Evolutionary conservation across 1,140 invertebrate species (phyloP), one percentile per base, ranked within the genome.

Genomic region (Heterodera schachtii): DNA sequence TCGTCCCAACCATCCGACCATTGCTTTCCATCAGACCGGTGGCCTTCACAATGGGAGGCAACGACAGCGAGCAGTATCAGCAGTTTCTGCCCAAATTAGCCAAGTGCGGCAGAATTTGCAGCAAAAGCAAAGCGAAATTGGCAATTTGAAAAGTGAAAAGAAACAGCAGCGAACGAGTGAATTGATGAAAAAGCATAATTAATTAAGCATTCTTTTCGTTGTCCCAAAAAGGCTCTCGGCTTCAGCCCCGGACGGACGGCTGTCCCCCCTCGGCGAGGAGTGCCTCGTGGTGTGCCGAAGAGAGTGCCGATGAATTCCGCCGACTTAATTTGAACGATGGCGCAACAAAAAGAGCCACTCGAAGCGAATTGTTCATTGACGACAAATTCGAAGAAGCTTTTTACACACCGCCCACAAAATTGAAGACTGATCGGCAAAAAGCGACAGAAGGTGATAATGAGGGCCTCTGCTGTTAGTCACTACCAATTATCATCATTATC

Each of bases 231-330:
- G 16, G 44, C 71, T 7, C 41, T 66, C 41, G 80, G 44, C 47
- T 67, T 47, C 78, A 79, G 44, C 43, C 41, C 19, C n/a, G 46
- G n/a, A 67, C 31, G 16, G 74, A 47, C n/a, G 64, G 49, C 49
- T 52, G 49, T 52, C 11, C 52, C 49, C 41, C 44, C n/a, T 77
- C 60, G 47, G 64, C 57, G 16, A 43, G 81, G 5, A 82, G 79
- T 43, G 81, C 81, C 44, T 82, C 81, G 19, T 82, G 81, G 81
- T 82, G 81, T 66, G 69, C 81, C 31, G 81, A 82, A 73, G 77
- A 70, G 21, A 78, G 9, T 46, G 77, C 21, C 13, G 77, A 78
- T 41, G 64, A 78, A 11, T 52, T 78, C 31, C 77, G 70, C 19
- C 52, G 70, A 46, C 66, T 78, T 31, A 43, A 70, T 5, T 52